phyloP scores from a whole-genome alignment of 2,113 vertebrate genomes.

The Montifringilla adamsi region DNA sequence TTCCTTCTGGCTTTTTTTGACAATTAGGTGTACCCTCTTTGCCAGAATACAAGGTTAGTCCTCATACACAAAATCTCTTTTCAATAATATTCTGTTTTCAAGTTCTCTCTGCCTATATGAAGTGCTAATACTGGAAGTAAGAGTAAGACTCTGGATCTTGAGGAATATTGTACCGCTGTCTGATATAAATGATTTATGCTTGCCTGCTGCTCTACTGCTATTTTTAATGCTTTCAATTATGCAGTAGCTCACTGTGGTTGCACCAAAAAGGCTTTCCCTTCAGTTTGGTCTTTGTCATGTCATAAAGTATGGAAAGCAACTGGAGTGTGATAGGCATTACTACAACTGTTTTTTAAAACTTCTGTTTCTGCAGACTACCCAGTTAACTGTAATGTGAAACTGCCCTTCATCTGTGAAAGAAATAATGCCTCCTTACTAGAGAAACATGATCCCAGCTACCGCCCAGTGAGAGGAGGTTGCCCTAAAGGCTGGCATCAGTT shows the following conservation, averaged over 20 bases:
- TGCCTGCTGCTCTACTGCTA: not conserved
- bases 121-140: not conserved
- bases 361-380: slow-evolving; percentile 57
- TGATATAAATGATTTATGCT: not conserved
- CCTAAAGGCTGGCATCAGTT: slow-evolving; percentile 71
- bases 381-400: slow-evolving; percentile 66
- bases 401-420: slow-evolving; percentile 90
- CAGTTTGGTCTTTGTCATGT: not conserved
- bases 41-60: not conserved
- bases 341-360: not conserved
- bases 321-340: not conserved
- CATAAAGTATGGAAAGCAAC: not conserved
- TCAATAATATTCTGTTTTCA: not conserved
- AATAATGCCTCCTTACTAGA: slow-evolving; percentile 84
- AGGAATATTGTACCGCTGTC: not conserved
- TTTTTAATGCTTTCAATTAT: not conserved
- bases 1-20: not conserved
- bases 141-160: not conserved
- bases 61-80: not conserved
- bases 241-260: not conserved
- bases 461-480: slow-evolving; percentile 71
- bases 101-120: not conserved
- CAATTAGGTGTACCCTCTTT: not conserved
- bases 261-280: not conserved
- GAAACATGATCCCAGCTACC: slow-evolving; percentile 71